phyloP scores from a whole-genome alignment of 2,888 invertebrate species.

The Ferrisia virgata region DNA sequence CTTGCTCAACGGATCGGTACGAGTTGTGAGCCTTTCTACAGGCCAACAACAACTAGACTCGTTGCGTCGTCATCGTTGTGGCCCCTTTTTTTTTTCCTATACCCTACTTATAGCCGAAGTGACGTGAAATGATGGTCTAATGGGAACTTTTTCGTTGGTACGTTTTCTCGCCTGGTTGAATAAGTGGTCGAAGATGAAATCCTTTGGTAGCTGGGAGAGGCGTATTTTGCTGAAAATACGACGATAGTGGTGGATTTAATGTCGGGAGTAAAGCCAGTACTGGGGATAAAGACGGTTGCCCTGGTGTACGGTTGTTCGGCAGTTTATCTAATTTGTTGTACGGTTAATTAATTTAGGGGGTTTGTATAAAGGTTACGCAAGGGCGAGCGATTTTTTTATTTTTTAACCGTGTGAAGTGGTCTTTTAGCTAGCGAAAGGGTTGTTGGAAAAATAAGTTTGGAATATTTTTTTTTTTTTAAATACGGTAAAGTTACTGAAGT shows the following conservation, averaged over 20 bases:
- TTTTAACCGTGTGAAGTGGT: background rate
- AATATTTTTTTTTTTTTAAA: too few species aligned
- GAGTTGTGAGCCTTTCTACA: background rate
- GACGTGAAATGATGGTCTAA: background rate
- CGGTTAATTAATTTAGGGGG: background rate
- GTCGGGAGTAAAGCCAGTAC: background rate
- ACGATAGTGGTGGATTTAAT: background rate
- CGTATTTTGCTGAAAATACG: background rate
- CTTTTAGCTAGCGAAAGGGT: background rate
- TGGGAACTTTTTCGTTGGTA: background rate
- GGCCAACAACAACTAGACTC: too few species aligned
- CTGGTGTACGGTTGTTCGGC: background rate
- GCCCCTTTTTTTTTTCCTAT: background rate
- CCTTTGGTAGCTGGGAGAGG: background rate
- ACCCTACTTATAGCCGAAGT: background rate
- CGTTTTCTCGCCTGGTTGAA: background rate
- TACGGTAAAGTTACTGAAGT: too few species aligned
- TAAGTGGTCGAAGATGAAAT: background rate
- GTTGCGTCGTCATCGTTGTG: background rate
- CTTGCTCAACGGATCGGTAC: background rate
- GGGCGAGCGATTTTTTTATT: background rate
- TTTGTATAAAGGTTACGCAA: background rate
- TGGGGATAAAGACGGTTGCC: background rate
- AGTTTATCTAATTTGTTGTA: background rate
- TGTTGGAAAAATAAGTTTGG: background rate